Evolutionary conservation across 2,888 invertebrate species (phyloP), one percentile per base, ranked within the genome.

Genomic region (Busseola fusca): DNA sequence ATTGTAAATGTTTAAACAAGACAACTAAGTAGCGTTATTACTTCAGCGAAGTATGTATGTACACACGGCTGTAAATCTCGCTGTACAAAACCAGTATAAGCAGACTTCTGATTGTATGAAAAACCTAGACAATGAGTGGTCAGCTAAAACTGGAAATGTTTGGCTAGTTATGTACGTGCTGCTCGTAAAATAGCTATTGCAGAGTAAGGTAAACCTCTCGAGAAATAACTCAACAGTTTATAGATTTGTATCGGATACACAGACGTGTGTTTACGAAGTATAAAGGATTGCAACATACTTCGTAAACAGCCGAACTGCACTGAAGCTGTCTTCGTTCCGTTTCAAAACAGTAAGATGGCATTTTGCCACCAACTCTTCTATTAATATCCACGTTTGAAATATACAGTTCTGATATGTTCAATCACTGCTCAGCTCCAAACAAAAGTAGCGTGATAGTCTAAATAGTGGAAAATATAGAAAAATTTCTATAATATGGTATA

Each of bases 281-380:
- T 25, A 27, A 21, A 42, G 52, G 16, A 57, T 50, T 64, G 69
- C 54, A 66, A 48, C 78, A 42, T 40, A 37, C 72, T 69, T 45
- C 60, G 64, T 64, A 81, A 79, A 79, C 77, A 72, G 21, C 6
- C 12, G 16, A 66, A 65, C 66, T 57, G 64, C 21, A 25, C 25
- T 69, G 78, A 50, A 77, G 64, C 48, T 69, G 57, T 60, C 78
- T 70, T 62, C 69, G 78, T 72, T 67, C 18, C 63, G 48, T 42
- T 77, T 68, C 25, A 65, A 65, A 70, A 78, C 69, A 52, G 50
- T 52, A 18, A 6, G 5, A 59, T 80, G 80, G 80, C 80, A 75
- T 42, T 71, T 54, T 71, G 80, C 80, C 80, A 80, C 56, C 6
- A 58, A 52, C n/a, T 34, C 48, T 56, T 73, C 79, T 80, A 80